Conservation (phyloP, 2,113 vertebrate species). For the Gambusia holbrooki region DNA sequence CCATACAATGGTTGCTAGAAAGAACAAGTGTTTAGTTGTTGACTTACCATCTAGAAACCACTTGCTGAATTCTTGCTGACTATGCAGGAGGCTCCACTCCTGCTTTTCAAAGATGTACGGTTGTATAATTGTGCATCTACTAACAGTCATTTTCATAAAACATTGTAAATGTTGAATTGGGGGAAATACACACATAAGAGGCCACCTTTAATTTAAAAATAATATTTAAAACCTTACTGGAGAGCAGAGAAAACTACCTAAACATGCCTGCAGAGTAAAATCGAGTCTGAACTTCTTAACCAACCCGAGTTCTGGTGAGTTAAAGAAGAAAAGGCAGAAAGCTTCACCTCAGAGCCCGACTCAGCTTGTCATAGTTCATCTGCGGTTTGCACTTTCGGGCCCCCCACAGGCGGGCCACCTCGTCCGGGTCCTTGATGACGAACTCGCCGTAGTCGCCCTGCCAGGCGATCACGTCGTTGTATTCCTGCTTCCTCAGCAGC, state of each 20-base stretch:
- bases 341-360: slow-evolving; percentile 83
- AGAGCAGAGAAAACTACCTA: background rate
- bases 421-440: slow-evolving; percentile 91
- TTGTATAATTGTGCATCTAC: no score
- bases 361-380: slow-evolving; percentile 94
- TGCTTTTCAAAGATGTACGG: no score
- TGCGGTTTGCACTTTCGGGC: slow-evolving; percentile 92
- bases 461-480: slow-evolving; percentile 92
- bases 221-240: no score
- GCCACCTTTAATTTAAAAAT: no score
- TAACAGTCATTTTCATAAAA: no score
- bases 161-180: no score
- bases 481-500: slow-evolving; percentile 89
- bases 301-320: background rate
- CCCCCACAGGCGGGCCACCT: slow-evolving; percentile 90
- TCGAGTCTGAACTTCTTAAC: background rate
- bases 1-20: no score
- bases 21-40: no score
- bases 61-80: no score
- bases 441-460: slow-evolving; percentile 94
- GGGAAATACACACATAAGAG: no score
- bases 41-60: no score
- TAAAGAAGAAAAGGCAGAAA: background rate
- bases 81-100: no score
- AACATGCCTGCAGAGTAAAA: background rate